Base-by-base conservation (phyloP, 2,113 vertebrate species). In the Hyaena hyaena region DNA sequence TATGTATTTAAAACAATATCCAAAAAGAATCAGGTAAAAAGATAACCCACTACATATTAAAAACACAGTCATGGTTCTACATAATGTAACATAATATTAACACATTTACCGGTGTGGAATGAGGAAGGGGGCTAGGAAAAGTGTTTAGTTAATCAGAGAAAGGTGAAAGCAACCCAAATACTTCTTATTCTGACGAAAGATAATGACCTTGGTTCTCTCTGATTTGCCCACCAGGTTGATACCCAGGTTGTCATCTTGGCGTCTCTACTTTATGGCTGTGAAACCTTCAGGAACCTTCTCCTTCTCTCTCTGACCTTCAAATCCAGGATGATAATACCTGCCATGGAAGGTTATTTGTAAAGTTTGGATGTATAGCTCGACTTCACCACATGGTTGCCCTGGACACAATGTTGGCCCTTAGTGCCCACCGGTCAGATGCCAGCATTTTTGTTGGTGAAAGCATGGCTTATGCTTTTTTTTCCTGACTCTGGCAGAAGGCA, bases 351-450 rank as follows among this genome's bases (percentile, higher is more conserved):
- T 61, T 63, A 21, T 55, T 68, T 11, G 7, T 71, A 23, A 77
- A 21, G 6, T 73, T 45, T 7, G 31, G 23, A 2, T 11, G 6
- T 15, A 7, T 1, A 53, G 1, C 2, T 21, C 73, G 73, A 23
- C 15, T 11, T 33, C 0, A 3, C 2, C 5, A 11, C 10, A 1
- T 5, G 2, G 28, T 3, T 23, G 11, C 6, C 31, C n/a, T 11
- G 1, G 12, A 21, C 1, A 1, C 5, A 21, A 31, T 66, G 26
- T 28, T 24, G n/a, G 9, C 23, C 3, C 2, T 63, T 19, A 4
- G 3, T 50, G 17, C 4, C 10, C 21, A 4, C 10, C 21, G 12
- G 68, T 23, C 15, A 58, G 10, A 69, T 24, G 10, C 1, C 28
- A n/a, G 39, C 7, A 8, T 39, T 88, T 79, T 26, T 6, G n/a